Evolutionary conservation across 2,888 invertebrate genomes (phyloP), one percentile per base, ranked within the genome.

Genomic region (Hyles lineata): DNA sequence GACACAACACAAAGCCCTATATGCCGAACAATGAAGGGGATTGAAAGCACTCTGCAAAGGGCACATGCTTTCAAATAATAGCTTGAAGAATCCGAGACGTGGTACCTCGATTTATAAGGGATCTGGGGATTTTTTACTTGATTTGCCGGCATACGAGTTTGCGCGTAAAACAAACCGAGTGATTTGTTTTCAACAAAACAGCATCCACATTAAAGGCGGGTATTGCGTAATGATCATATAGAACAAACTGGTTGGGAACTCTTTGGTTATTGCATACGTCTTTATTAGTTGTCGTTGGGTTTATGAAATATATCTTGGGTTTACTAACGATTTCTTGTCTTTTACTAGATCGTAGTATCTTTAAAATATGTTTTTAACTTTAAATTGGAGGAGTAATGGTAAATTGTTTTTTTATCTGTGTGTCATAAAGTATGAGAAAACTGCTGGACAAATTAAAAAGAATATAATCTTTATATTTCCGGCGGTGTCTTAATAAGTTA

Each of bases 11-110:
- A 87, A 83, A 87, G 83, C 85, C 83, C 80, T 85, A 84, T 80
- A 83, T 81, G 83, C 77, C 82, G 82, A 87, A 89, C 89, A 89
- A 90, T 87, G 84, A 87, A 79, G 82, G 75, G 83, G 82, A 88
- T 89, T 90, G 86, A 87, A 87, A 83, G 81, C 80, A 79, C 83
- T 80, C 87, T 84, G 81, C 78, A 88, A 88, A 87, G 87, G 89
- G 89, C 88, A 88, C 88, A 87, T 86, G 87, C 87, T 86, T 87
- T 87, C 85, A 82, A 87, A 89, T 87, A 89, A 89, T 86, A 85
- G 87, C 83, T 78, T 75, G 79, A 85, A 83, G 85, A 89, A 89
- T 87, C 85, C 83, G 83, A 88, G 82, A 81, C 85, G 82, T 80
- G 83, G 81, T 83, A 84, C 85, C 84, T 83, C 80, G 83, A 86